These are phyloP conservation scores for Gouania willdenowi DNA, from an alignment of 2,797 vertebrate species.

Conservation along the genomic window DNA sequence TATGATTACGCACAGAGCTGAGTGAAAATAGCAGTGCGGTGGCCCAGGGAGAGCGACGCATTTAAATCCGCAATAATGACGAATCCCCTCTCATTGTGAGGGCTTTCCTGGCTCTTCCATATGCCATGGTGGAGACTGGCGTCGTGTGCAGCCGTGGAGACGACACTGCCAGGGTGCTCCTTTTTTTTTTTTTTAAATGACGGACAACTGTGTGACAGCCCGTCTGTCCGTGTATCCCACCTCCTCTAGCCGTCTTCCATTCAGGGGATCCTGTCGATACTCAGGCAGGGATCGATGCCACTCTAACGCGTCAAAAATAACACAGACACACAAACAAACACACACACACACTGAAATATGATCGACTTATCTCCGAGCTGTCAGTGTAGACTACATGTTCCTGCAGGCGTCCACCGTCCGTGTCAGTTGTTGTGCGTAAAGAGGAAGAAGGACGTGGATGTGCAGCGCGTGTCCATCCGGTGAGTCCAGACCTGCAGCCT, in stretches of 20 bases:
- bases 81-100: slow-evolving; percentile 53
- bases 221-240: slow-evolving; percentile 36
- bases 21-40: slow-evolving; percentile 54
- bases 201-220: too few species aligned
- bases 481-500: slow-evolving; percentile 60
- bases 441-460: slow-evolving; percentile 31
- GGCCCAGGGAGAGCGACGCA: slow-evolving; percentile 65
- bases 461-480: slow-evolving; percentile 61
- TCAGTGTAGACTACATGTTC: slow-evolving; percentile 30
- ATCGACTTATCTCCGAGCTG: background rate
- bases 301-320: slow-evolving; percentile 2
- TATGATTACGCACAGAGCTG: slow-evolving; percentile 53
- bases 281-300: slow-evolving; percentile 52
- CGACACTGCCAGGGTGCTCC: too few species aligned
- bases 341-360: background rate
- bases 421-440: slow-evolving; percentile 47
- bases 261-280: slow-evolving; percentile 49
- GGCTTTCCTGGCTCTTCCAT: slow-evolving; percentile 39
- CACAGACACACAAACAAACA: background rate
- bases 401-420: slow-evolving; percentile 20
- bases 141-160: slow-evolving; percentile 44
- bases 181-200: too few species aligned
- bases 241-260: slow-evolving; percentile 64
- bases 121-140: slow-evolving; percentile 45
- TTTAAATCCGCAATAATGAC: slow-evolving; percentile 73